These are phyloP conservation scores for Camponotus floridanus DNA, from an alignment of 1,140 invertebrate genomes.

Conservation along the genomic window DNA sequence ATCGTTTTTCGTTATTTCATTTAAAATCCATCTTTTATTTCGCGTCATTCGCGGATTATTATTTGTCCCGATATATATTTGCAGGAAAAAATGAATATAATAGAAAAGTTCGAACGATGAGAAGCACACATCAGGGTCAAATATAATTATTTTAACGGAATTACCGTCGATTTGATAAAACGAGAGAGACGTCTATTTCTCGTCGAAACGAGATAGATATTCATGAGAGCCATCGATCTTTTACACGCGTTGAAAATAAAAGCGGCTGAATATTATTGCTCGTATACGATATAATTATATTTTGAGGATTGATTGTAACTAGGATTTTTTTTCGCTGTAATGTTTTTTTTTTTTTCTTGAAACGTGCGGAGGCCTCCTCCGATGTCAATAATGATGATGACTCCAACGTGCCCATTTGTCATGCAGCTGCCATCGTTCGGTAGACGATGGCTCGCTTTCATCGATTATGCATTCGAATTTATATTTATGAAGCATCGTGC, in stretches of 20 bases:
- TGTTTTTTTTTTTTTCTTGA: background rate
- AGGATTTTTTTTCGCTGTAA: background rate
- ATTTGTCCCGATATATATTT: background rate
- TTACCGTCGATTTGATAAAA: background rate
- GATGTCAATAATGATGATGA: constrained; percentile 49
- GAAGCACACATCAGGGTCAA: background rate
- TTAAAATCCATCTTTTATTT: constrained; percentile 47
- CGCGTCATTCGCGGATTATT: background rate
- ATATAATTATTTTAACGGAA: background rate
- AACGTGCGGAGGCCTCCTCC: background rate
- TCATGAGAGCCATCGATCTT: background rate
- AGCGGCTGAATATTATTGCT: background rate
- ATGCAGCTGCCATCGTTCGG: constrained; percentile 67
- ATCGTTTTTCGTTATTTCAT: background rate
- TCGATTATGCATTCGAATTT: constrained; percentile 84
- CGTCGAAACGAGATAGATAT: background rate
- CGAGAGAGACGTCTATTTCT: too few relatives aligned
- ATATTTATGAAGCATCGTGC: constrained; percentile 82
- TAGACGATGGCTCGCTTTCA: constrained; percentile 78
- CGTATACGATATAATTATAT: background rate
- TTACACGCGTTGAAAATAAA: background rate
- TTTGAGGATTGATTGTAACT: background rate
- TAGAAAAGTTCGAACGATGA: background rate
- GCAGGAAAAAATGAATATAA: background rate
- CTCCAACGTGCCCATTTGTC: constrained; percentile 56